Base-by-base conservation (phyloP, 1,140 invertebrate species). In the Drosophila sechellia region DNA sequence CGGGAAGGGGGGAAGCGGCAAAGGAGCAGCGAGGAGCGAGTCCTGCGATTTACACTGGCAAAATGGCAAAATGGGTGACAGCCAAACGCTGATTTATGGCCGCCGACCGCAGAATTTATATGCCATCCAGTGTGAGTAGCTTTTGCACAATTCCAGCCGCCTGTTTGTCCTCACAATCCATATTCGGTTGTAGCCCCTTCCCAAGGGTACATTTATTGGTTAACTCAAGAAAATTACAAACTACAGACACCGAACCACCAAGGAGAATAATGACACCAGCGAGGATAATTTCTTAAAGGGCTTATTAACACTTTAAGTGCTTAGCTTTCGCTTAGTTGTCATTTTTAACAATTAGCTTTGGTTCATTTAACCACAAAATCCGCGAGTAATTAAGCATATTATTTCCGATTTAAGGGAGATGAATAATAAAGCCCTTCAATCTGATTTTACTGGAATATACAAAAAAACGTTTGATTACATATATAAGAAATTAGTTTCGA, bases 21-120 rank as follows among this genome's bases (percentile, higher is more conserved):
- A 15, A 31, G 4, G 25, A 31, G 31, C 31, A 31, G 31, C 31
- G 25, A 57, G 52, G 25, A 20, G 52, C 49, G 8, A 35, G 52
- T 55, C 48, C 74, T 86, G 76, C 84, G 83, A 86, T 89, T 86
- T 86, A 76, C 83, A 79, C 61, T 70, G 53, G 85, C 79, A 79
- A 77, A 80, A 83, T 63, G 77, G 58, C 58, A 60, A 63, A 68
- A 68, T 53, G 76, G 72, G 68, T 79, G 87, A 90, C 87, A 90
- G 87, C 77, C 87, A 86, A 90, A 90, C 86, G 79, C 87, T 90
- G 87, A 90, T 90, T 90, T 90, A 90, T 90, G 68, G 69, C 85
- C 79, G 74, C 34, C 79, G 70, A 86, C 87, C 81, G 61, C 87
- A 90, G 74, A 90, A 90, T 90, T 90, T 90, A 90, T 90, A 85